phyloP scores from a whole-genome alignment of 2,113 vertebrate genomes.

The Tympanuchus pallidicinctus region DNA sequence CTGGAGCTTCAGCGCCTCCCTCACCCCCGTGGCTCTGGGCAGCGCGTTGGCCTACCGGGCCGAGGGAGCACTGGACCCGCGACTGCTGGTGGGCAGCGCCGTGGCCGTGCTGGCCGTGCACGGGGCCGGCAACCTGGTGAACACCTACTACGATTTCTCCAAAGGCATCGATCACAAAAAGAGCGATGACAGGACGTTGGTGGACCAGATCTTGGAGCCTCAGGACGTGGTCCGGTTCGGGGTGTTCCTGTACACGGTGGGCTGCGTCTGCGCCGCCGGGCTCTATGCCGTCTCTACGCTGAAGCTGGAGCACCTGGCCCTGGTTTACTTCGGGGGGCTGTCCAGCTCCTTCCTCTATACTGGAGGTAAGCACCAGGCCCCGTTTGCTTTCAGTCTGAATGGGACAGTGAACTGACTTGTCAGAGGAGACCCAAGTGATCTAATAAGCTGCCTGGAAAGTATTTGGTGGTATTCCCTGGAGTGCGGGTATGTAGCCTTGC shows the following conservation, averaged over 20 bases:
- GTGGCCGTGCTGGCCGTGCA: conserved; percentile 93
- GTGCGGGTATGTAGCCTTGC: not conserved
- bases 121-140: conserved; percentile 95
- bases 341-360: conserved; percentile 98
- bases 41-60: conserved; percentile 92
- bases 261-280: conserved; percentile 91
- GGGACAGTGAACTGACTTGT: not conserved
- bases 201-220: conserved; percentile 94
- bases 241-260: conserved; percentile 91
- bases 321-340: conserved; percentile 96
- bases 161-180: conserved; percentile 99
- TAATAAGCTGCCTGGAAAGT: not conserved
- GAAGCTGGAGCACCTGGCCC: conserved; percentile 92
- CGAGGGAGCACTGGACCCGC: conserved; percentile 86
- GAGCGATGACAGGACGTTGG: conserved; percentile 95
- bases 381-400: rapidly evolving
- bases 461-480: not conserved
- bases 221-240: conserved; percentile 96
- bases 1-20: conserved; percentile 97
- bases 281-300: conserved; percentile 89
- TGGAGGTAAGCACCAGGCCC: conserved; percentile 83
- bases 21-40: conserved; percentile 93
- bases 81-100: conserved; percentile 89
- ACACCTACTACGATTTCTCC: conserved; percentile 99
- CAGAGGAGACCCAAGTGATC: rapidly evolving